Conservation (phyloP, 2,797 vertebrate genomes). For the Zenarchopterus dispar region DNA sequence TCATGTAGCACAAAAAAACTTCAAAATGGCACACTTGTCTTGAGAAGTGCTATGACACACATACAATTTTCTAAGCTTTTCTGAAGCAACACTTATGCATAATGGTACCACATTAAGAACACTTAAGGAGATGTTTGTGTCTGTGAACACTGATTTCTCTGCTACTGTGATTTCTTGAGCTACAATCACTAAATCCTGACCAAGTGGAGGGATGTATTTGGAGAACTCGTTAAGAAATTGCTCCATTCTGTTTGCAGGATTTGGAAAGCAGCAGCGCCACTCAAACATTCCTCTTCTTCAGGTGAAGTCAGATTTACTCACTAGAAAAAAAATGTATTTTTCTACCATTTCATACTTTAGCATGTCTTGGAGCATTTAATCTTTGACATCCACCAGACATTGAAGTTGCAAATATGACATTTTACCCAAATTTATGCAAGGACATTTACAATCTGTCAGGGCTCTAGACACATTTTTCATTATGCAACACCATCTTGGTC, state of each 20-base stretch:
- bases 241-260: conserved; percentile 4
- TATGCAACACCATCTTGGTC: background rate
- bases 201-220: background rate
- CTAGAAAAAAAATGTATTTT: no score
- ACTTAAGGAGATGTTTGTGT: background rate
- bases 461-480: background rate
- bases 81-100: background rate
- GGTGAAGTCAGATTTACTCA: no score
- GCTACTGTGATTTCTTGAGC: conserved; percentile 5
- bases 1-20: no score
- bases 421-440: background rate
- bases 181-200: conserved; percentile 11
- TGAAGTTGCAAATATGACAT: conserved; percentile 2
- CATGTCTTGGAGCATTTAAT: no score
- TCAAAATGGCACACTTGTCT: no score
- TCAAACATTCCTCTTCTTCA: background rate
- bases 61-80: no score
- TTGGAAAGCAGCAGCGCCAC: background rate
- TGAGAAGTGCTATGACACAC: no score
- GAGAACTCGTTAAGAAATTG: conserved; percentile 6
- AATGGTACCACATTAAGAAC: background rate
- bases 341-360: no score
- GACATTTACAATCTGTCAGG: background rate
- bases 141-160: background rate
- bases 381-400: background rate